Evolutionary conservation across 2,797 vertebrate genomes (phyloP), one percentile per base, ranked within the genome.

Genomic region (Rhinella marina): DNA sequence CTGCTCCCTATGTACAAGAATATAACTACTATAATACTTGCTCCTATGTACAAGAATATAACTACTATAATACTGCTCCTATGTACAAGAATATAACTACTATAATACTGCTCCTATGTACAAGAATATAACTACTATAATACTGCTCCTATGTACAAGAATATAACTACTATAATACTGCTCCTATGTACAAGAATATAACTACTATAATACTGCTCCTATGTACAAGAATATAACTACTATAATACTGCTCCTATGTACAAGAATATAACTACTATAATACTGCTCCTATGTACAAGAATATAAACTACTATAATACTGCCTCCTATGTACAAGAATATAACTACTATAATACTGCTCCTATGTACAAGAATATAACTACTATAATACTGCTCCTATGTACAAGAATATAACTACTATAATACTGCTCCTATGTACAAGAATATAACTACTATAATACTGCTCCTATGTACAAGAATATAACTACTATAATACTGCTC

Each of bases 71-170:
- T 66, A 66, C 62, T 66, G n/a, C 62, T 5, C n/a, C 64, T 66
- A 25, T 59, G 57, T 59, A 59, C 16, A 59, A 59, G 57, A 59
- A 59, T 59, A 59, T 59, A 59, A 59, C 57, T 59, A 59, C 25
- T 66, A 66, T 66, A 66, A 66, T 66, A 66, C 64, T 66, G n/a
- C 64, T 9, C 62, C 62, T 66, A 66, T 66, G 23, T 66, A 66
- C 62, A 66, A 66, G 62, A 66, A 66, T 66, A 66, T 66, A 66
- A 66, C 62, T 66, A 66, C 62, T 66, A 66, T 66, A 66, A 66
- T 66, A 66, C 62, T 25, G 62, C 62, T 5, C 62, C 62, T 66
- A 66, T 66, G n/a, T 66, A 25, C 62, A 66, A 13, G 62, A 66
- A 25, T 66, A 66, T 66, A 66, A 25, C 61, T 64, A 64, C 61